Evolutionary conservation across 2,113 vertebrate species (phyloP), one percentile per base, ranked within the genome.

Genomic region (Gymnocephalus cernua): DNA sequence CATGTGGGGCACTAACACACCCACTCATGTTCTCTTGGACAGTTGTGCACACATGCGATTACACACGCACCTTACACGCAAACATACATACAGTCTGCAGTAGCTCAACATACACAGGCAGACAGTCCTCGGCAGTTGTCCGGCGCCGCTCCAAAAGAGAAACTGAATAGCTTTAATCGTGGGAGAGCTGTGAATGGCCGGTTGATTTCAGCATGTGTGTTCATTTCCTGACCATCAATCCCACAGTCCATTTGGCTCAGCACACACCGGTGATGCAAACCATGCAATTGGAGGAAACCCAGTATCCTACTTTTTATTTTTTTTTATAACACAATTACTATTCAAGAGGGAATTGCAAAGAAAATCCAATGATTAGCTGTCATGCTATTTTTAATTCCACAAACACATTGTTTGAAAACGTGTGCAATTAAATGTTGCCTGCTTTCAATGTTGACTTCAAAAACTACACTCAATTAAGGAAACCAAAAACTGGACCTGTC

Each of bases 201-300:
- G 82, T 84, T 93, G 86, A 92, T 92, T 91, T 93, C 85, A 89
- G 90, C 90, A 90, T 92, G 89, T 92, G 92, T 89, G 88, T 89
- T 94, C 89, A 94, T 93, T 94, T 93, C 92, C 92, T 91, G 88
- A 87, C 87, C 89, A 93, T 93, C 91, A 93, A 91, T 93, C 84
- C 88, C 88, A 92, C 88, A 88, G 89, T 89, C 82, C 77, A 77
- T 88, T 89, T 89, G 93, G 90, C 88, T 88, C 84, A 44, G 73
- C 44, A 57, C 70, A 83, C 84, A 87, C 84, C 25, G 57, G 69
- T 87, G 86, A 92, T 91, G 88, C 83, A 91, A 90, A 93, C 86
- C 91, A 91, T 89, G 83, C 80, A 80, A 91, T 79, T 91, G 84
- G 69, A 86, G 78, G 72, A 89, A 90, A 89, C 75, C 83, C 88